These are phyloP conservation scores for Climacteris rufus DNA, from an alignment of 2,113 vertebrate species.

Conservation along the genomic window DNA sequence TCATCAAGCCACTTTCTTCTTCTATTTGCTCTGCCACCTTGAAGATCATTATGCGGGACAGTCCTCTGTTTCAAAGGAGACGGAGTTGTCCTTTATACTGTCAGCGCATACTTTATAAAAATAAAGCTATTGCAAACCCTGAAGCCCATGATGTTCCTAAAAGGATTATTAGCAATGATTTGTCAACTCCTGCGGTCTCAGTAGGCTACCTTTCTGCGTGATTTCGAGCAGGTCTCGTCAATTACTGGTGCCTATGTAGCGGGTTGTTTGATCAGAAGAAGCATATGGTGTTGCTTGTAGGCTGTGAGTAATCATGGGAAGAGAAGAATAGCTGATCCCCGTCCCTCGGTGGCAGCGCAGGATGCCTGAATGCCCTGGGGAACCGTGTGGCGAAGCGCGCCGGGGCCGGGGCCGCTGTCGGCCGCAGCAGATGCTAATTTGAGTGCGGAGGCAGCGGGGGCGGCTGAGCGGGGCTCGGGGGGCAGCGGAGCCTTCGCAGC, in stretches of 20 bases:
- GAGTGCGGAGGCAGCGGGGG: not conserved
- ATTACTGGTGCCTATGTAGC: conserved; percentile 80
- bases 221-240: conserved; percentile 78
- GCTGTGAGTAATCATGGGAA: conserved; percentile 62
- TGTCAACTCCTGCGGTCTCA: conserved; percentile 77
- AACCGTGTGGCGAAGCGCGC: conserved; percentile 32
- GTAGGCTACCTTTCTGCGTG: conserved; percentile 82
- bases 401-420: not conserved
- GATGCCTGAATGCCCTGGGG: conserved; percentile 54
- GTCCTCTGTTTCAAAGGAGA: conserved; percentile 16
- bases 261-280: conserved; percentile 78
- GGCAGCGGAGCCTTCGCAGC: not conserved
- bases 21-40: not conserved
- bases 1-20: not conserved
- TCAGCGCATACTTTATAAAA: conserved; percentile 71
- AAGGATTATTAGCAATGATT: conserved; percentile 81
- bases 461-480: not conserved
- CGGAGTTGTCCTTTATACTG: conserved; percentile 58
- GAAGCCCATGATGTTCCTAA: conserved; percentile 68
- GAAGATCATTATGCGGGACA: not conserved
- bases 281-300: conserved; percentile 81
- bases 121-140: conserved; percentile 67
- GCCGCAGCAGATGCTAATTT: conserved; percentile 40
- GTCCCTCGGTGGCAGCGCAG: conserved; percentile 37
- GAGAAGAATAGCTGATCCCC: conserved; percentile 58